Base-by-base conservation (phyloP, 2,797 vertebrate species). In the Acanthurus tractus region DNA sequence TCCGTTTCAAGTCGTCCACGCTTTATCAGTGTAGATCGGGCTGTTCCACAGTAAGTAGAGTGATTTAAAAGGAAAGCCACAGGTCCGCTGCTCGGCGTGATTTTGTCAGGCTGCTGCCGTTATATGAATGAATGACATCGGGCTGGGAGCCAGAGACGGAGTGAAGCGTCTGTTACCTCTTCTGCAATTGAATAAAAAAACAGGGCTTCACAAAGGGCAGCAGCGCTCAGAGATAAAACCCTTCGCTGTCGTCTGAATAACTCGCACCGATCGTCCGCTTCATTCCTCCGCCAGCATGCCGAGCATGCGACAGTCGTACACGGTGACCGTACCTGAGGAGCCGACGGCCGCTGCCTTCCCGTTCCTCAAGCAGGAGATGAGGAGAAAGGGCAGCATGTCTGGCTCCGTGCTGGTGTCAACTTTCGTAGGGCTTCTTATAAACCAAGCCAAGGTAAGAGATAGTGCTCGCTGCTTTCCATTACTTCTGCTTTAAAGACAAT, bases 351-450 rank as follows among this genome's bases (percentile, higher is more conserved):
- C 96, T 71, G 94, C 95, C 2, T 95, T 96, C 78, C 94, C 94
- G 3, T 91, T 96, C 42, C 85, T 96, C 59, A 96, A 94, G 88
- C 94, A 95, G 79, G 95, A 97, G 83, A 92, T 96, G 92, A 90
- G 96, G 83, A 93, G 96, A 48, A 97, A 96, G 82, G 67, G 91
- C 86, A 89, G 96, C 66, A 90, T 98, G 91, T 96, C 89, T 17
- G 96, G 97, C 23, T 97, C 95, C n/a, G 90, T 97, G 93, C 95
- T 97, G 90, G 94, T 95, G 76, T 96, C 96, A 34, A 94, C 96
- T 70, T 97, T 98, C 90, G 96, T 97, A 55, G 96, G 97, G 87
- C 95, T 98, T 34, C 95, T 98, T 78, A 97, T 98, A 79, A 97
- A 97, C 94, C 97, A 97, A 93, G 96, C 96, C 84, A 98, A 97